A percentile compares a stretch with the other conserved stretches of the same genome.
phyloP scores from a whole-genome alignment of 2,113 vertebrate genomes.

The Herpetotheres cachinnans region DNA sequence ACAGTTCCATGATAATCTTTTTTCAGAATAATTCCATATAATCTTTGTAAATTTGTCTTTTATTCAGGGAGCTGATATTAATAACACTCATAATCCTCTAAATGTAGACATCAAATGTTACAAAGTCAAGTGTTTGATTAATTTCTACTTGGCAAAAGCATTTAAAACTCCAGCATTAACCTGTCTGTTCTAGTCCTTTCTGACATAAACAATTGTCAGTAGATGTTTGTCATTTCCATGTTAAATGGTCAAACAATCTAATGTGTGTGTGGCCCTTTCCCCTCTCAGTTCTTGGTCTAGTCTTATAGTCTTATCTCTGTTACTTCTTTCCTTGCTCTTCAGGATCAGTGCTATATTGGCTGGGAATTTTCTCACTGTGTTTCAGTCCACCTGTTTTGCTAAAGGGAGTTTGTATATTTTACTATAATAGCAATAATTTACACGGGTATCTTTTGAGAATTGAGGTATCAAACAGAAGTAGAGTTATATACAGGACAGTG shows the following conservation, averaged over 20 bases:
- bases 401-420: background rate
- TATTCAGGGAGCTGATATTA: constrained; percentile 54
- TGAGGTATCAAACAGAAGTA: background rate
- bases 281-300: background rate
- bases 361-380: background rate
- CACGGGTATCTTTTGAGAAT: background rate
- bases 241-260: background rate
- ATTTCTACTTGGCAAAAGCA: background rate
- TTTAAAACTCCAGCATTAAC: background rate
- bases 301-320: background rate
- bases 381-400: background rate
- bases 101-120: background rate
- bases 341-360: background rate
- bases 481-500: background rate
- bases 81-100: constrained; percentile 31
- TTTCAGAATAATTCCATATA: constrained; percentile 24
- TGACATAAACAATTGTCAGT: background rate
- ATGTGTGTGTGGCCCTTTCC: background rate
- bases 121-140: background rate
- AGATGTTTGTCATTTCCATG: background rate
- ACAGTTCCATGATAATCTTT: constrained; percentile 10
- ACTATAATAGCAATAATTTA: background rate
- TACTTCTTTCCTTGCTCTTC: background rate
- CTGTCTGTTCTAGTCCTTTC: background rate
- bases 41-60: constrained; percentile 33